Base-by-base conservation (phyloP, 2,797 vertebrate genomes). In the Rhinella marina region DNA sequence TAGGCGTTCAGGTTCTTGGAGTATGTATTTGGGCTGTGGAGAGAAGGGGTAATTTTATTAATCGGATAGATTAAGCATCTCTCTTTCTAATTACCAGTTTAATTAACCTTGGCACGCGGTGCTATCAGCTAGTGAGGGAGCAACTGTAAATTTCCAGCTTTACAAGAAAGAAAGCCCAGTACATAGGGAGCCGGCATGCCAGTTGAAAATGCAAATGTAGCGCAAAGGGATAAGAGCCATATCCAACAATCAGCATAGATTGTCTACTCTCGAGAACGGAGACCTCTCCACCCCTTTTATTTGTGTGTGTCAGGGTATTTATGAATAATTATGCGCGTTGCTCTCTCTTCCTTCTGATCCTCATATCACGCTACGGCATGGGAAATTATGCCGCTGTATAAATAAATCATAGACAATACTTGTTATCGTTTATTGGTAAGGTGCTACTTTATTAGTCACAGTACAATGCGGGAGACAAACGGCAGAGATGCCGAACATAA, bases 101-200 rank as follows among this genome's bases (percentile, higher is more conserved):
- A 93, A 93, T 93, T 93, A 93, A 93, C 93, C 93, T 93, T 93
- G 93, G 93, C 92, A 92, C 90, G 90, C 90, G 89, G 91, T 86
- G 90, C 90, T 90, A 91, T 90, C 91, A 90, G 8, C 89, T 86
- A 92, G 88, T 23, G 0, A 92, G 91, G 91, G 92, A 88, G 85
- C 90, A 90, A 92, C 90, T 91, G 91, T 92, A 90, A 85, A 91
- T 81, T 59, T 86, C 62, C 88, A 78, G 73, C 19, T 2, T 2
- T 88, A 86, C 89, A 91, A 90, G 68, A 21, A 82, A 61, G 88
- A 75, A 21, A 86, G 81, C 50, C 61, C 13, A 54, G 73, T 80
- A 85, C 62, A 72, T 73, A 84, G 81, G 80, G 88, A 89, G 32
- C 16, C 17, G 23, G 56, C n/a, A 7, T 73, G 70, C 21, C 16